These are phyloP conservation scores for Brachirus orientalis DNA, from an alignment of 2,113 vertebrate genomes.

Conservation along the genomic window DNA sequence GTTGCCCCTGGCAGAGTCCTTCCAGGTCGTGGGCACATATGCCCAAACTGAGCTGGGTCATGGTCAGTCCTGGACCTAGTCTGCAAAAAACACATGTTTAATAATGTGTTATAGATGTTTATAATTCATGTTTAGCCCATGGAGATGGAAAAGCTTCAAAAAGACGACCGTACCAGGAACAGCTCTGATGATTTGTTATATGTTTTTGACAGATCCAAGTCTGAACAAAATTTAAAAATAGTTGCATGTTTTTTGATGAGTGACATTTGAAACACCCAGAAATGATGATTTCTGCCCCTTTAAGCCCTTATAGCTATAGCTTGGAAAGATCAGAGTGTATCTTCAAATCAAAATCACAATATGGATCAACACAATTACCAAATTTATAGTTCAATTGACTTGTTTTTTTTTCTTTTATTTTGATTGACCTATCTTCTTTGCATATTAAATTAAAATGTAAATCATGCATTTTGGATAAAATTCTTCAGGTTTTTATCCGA, in stretches of 20 bases:
- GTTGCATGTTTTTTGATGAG: conserved; percentile 2
- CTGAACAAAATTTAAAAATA: conserved; percentile 10
- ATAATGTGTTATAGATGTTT: neutral
- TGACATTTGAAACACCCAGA: neutral
- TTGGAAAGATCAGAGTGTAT: too few relatives aligned
- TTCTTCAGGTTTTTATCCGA: too few relatives aligned
- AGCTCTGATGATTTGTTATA: conserved; percentile 40
- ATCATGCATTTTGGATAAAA: too few relatives aligned
- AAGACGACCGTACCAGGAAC: neutral
- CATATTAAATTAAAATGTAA: too few relatives aligned
- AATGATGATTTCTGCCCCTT: too few relatives aligned
- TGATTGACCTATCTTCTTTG: too few relatives aligned
- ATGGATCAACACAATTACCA: too few relatives aligned
- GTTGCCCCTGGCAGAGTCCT: conserved; percentile 82
- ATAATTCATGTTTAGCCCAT: neutral
- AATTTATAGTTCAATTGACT: too few relatives aligned
- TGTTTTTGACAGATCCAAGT: conserved; percentile 76
- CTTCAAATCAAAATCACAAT: too few relatives aligned
- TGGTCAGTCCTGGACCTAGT: conserved; percentile 87
- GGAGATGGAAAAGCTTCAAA: neutral
- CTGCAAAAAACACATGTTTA: neutral
- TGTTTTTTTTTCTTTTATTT: too few relatives aligned
- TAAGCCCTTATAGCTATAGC: too few relatives aligned
- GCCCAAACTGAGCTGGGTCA: conserved; percentile 97
- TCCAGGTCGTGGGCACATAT: conserved; percentile 91